phyloP scores from a whole-genome alignment of 2,797 vertebrate genomes.

The Loriculus beryllinus region DNA sequence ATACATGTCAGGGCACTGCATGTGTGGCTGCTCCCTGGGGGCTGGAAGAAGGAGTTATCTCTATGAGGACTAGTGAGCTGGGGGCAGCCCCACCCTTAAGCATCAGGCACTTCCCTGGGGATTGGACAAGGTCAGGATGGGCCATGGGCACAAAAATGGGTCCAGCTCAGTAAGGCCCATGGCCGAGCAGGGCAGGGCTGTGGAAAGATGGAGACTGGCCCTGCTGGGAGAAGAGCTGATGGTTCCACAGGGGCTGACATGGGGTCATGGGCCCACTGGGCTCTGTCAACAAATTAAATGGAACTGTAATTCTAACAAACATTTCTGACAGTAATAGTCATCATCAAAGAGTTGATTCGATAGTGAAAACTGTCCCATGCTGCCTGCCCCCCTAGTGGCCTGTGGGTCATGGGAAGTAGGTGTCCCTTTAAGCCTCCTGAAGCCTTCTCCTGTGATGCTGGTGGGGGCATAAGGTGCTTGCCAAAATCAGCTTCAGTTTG shows the following conservation, averaged over 20 bases:
- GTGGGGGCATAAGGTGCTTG: background rate
- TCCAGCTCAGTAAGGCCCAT: accelerated
- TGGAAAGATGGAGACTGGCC: background rate
- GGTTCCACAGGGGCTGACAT: background rate
- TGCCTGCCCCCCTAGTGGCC: accelerated
- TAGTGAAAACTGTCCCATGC: accelerated
- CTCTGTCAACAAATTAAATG: background rate
- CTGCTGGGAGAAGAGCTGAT: background rate
- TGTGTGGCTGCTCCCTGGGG: background rate
- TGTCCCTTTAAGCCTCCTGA: accelerated
- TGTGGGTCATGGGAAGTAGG: background rate
- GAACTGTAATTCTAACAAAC: background rate
- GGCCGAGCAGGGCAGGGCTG: accelerated
- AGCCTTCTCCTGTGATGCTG: background rate
- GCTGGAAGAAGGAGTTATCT: background rate
- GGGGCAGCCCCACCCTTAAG: background rate
- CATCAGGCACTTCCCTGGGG: background rate
- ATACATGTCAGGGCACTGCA: background rate
- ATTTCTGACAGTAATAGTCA: background rate
- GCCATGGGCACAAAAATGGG: accelerated
- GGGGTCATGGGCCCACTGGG: background rate
- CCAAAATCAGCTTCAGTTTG: background rate
- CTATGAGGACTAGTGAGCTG: background rate
- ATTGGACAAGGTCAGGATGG: background rate
- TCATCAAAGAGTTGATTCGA: background rate